phyloP scores from a whole-genome alignment of 2,113 vertebrate genomes.

The Paradoxurus hermaphroditus region DNA sequence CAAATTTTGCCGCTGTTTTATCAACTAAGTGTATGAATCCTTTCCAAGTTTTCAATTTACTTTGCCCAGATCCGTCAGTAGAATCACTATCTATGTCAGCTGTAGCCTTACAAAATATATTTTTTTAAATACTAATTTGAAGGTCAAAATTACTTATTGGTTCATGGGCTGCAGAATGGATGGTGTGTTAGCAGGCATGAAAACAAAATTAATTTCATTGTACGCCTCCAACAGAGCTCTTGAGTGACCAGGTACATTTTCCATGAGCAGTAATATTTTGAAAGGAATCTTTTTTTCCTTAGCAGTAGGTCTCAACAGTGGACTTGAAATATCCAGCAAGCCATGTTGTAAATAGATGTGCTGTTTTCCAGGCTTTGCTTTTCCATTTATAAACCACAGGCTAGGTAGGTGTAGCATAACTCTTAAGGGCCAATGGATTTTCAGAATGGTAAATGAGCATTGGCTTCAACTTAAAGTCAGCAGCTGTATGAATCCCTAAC shows the following conservation, averaged over 20 bases:
- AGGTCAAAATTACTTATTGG: background rate
- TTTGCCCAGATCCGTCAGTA: background rate
- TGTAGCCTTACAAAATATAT: background rate
- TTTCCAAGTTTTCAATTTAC: background rate
- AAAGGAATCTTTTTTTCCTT: background rate
- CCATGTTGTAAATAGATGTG: background rate
- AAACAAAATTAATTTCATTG: background rate
- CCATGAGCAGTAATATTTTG: background rate
- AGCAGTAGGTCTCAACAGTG: background rate
- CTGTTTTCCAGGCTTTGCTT: background rate
- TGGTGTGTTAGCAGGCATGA: background rate
- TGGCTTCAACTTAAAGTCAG: background rate
- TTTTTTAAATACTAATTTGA: background rate
- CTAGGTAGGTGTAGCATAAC: background rate
- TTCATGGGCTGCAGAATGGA: background rate
- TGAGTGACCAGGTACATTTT: background rate
- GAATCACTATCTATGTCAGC: background rate
- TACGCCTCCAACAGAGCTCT: background rate
- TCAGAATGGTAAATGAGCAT: background rate
- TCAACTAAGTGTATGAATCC: background rate
- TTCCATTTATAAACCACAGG: background rate
- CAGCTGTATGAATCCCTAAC: background rate
- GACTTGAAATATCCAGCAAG: background rate
- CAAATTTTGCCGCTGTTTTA: background rate
- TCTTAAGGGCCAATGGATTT: background rate